Percentiles rank a stretch among this genome's conserved stretches.
These are phyloP conservation scores for Arizona elegans DNA, from an alignment of 2,113 vertebrate species.

Conservation along the genomic window DNA sequence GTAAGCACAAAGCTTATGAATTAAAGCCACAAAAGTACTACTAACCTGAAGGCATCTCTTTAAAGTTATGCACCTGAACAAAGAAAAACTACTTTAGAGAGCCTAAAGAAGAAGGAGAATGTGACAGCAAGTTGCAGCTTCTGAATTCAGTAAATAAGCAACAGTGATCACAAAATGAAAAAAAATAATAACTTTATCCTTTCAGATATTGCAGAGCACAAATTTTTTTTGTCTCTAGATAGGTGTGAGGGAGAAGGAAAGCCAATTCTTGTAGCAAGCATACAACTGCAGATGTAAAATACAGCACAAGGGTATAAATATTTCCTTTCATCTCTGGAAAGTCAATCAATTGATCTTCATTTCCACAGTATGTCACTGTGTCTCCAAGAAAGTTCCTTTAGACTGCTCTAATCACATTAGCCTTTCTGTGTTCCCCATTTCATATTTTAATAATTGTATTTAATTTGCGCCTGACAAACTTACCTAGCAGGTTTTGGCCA, in stretches of 20 bases:
- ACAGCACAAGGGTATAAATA: slow-evolving; percentile 42
- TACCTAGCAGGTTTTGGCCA: slow-evolving; percentile 21
- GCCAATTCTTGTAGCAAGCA: slow-evolving; percentile 11
- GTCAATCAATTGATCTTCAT: slow-evolving; percentile 59
- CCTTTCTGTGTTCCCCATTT: slow-evolving; percentile 52
- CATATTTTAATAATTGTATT: slow-evolving; percentile 63
- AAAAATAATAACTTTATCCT: slow-evolving; percentile 8
- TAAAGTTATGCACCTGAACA: rapidly evolving
- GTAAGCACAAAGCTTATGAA: neutral
- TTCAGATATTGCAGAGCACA: neutral
- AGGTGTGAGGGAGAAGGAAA: slow-evolving; percentile 34
- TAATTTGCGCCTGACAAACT: slow-evolving; percentile 51
- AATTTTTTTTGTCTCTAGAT: neutral
- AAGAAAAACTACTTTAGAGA: slow-evolving; percentile 34
- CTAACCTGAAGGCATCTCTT: slow-evolving; percentile 17
- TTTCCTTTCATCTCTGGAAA: slow-evolving; percentile 54
- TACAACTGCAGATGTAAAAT: slow-evolving; percentile 37
- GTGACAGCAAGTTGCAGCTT: neutral
- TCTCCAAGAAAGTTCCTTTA: slow-evolving; percentile 59
- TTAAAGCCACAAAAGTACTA: neutral
- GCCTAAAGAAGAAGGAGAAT: neutral
- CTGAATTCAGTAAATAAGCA: slow-evolving; percentile 21
- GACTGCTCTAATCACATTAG: slow-evolving; percentile 63
- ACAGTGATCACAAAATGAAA: slow-evolving; percentile 4
- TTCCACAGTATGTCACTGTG: slow-evolving; percentile 56